Evolutionary conservation across 2,113 vertebrate genomes (phyloP), one percentile per base, ranked within the genome.

Genomic region (Regulus satrapa): DNA sequence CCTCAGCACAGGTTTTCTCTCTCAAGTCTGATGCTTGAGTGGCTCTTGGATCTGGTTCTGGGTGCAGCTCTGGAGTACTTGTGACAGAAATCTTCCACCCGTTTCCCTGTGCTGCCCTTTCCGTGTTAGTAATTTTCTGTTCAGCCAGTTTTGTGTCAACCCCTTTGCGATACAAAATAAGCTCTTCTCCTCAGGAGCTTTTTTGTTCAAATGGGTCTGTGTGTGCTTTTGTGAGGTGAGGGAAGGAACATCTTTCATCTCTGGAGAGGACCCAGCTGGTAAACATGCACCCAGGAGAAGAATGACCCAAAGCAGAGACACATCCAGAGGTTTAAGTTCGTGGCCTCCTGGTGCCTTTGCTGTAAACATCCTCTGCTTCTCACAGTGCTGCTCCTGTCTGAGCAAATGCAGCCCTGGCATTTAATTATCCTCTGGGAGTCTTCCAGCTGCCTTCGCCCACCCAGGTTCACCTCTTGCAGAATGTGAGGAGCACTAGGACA

Each of bases 1-100:
- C 23, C 20, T 26, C 6, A 64, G 15, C 23, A 16, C 0, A 2
- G 58, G 2, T 74, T 74, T 41, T 64, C 5, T 41, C 32, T 29
- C 40, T 49, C 28, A 25, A 24, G 26, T 26, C 11, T 54, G 68
- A 8, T 68, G 24, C 29, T 59, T 0, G 0, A 46, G 26, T 2
- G 24, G 26, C 49, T 6, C 46, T 52, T 6, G 18, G 11, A 25
- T 49, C 48, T 77, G 49, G 2, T 9, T 41, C 6, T 38, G 8
- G 48, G 15, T 38, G 10, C 52, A 54, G 52, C 52, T 59, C 78
- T 79, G 51, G 26, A 19, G 62, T 31, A 11, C 46, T 40, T 1
- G 0, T 29, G n/a, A 3, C 17, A 48, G 64, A 82, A 66, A 64
- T 17, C 19, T 43, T 34, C 56, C 26, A 3, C 51, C 55, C 18